phyloP scores from a whole-genome alignment of 2,113 vertebrate species.

The Falco punctatus region DNA sequence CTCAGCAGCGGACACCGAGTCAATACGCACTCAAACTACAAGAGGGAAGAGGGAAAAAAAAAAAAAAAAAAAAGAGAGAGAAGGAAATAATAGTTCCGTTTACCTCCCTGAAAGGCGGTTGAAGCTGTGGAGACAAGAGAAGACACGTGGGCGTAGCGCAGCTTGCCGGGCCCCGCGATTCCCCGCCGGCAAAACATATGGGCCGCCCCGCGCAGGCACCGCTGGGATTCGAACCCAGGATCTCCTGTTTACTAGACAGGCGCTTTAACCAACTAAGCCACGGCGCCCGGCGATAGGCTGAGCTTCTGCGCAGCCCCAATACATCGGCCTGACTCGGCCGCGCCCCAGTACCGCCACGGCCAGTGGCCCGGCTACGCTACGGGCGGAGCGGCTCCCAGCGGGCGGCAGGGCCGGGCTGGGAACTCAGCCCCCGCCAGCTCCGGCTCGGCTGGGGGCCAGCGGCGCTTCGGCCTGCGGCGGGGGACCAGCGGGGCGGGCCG shows the following conservation, averaged over 20 bases:
- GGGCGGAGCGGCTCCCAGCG: background rate
- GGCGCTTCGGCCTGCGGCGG: background rate
- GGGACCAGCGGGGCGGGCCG: background rate
- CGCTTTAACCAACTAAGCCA: slow-evolving; percentile 91
- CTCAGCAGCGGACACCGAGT: background rate
- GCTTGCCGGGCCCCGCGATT: no score
- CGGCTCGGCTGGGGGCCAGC: background rate
- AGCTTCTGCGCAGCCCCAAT: accelerated
- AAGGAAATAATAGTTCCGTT: background rate
- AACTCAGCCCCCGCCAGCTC: background rate
- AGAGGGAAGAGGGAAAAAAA: no score
- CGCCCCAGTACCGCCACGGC: no score
- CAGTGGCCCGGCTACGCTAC: no score
- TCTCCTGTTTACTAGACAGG: slow-evolving; percentile 93
- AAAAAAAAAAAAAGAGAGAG: no score
- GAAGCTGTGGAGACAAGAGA: background rate
- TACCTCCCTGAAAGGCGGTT: background rate
- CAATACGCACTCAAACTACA: accelerated
- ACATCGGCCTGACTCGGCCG: background rate
- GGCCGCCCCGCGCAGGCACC: slow-evolving; percentile 72
- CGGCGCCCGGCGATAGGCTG: background rate
- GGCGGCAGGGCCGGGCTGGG: no score
- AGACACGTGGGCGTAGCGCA: no score
- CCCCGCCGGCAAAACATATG: background rate
- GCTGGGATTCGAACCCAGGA: slow-evolving; percentile 92